phyloP scores from a whole-genome alignment of 2,888 invertebrate genomes.

The Allolobophora icterica region DNA sequence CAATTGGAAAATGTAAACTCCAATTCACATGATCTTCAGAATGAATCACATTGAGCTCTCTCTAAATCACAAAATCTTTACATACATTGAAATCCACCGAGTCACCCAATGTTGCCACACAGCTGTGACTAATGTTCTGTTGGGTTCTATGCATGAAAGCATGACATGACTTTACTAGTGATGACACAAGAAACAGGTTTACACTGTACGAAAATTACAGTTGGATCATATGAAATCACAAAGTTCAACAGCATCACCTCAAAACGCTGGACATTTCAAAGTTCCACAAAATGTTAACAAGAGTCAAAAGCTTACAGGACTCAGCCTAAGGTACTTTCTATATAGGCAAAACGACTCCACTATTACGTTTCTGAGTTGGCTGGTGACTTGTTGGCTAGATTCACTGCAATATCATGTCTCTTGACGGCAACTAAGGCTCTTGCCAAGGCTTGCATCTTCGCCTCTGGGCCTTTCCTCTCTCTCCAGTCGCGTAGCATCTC shows the following conservation, averaged over 20 bases:
- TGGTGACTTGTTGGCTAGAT: background rate
- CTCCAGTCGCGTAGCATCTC: conserved; percentile 40
- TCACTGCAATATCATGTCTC: background rate
- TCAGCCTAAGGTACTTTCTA: background rate
- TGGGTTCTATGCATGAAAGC: background rate
- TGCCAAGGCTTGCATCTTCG: conserved; percentile 22
- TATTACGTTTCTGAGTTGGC: conserved; percentile 8
- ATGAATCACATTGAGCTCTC: background rate
- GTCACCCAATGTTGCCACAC: background rate
- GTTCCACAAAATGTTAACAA: background rate
- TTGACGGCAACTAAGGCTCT: background rate
- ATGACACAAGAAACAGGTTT: background rate
- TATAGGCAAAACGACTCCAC: background rate
- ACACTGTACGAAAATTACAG: background rate
- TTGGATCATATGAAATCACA: background rate
- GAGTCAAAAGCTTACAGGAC: background rate
- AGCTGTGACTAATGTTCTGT: background rate
- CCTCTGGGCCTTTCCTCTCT: conserved; percentile 30
- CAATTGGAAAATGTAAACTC: background rate
- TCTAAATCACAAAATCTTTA: background rate
- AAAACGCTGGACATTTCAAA: background rate
- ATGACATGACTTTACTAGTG: background rate
- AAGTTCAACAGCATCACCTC: too few species aligned
- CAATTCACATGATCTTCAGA: background rate
- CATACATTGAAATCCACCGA: background rate